Percentiles rank a stretch among this genome's conserved stretches.
Conservation (phyloP, 2,113 vertebrate species). For the Damaliscus lunatus region DNA sequence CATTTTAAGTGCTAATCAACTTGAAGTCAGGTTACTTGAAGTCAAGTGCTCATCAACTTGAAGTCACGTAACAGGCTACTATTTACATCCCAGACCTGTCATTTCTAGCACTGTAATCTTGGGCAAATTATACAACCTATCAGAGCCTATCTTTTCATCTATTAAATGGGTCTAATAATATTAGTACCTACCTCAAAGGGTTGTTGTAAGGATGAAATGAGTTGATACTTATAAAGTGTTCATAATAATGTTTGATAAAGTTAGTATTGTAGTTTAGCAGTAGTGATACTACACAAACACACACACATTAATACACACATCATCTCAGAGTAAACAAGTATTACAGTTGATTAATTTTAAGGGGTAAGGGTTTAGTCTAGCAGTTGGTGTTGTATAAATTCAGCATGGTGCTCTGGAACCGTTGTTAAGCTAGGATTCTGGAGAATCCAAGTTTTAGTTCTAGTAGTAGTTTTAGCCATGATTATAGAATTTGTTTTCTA, state of each 20-base stretch:
- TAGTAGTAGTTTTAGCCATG: not conserved
- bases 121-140: not conserved
- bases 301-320: not conserved
- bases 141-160: not conserved
- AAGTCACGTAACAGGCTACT: not conserved
- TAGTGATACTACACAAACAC: not conserved
- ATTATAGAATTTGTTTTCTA: not conserved
- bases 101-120: not conserved
- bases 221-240: not conserved
- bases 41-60: not conserved
- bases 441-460: not conserved
- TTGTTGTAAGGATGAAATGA: not conserved
- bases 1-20: not conserved
- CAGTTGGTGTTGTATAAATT: not conserved
- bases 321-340: not conserved
- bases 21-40: not conserved
- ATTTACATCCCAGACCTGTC: not conserved
- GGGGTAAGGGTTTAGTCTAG: not conserved
- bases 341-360: not conserved
- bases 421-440: not conserved
- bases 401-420: not conserved
- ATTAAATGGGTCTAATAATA: conserved; percentile 3
- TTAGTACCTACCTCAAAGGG: not conserved
- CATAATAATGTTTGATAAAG: not conserved
- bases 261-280: not conserved